Evolutionary conservation across 1,140 invertebrate genomes (phyloP), one percentile per base, ranked within the genome.

Genomic region (Achatina immaculata): DNA sequence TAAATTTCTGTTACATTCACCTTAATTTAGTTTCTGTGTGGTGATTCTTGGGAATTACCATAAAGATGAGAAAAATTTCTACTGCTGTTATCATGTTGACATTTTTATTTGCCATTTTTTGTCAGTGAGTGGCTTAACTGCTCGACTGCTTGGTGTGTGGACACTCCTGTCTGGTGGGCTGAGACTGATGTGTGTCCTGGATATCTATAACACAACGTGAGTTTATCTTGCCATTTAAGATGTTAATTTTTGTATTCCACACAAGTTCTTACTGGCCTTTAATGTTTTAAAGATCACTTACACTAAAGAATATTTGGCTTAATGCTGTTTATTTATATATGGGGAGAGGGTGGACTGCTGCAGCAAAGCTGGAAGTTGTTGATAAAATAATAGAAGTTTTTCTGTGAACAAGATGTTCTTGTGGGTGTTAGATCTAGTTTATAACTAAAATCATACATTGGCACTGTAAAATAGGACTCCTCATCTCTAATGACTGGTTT

Each of bases 151-250:
- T n/a, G n/a, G n/a, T n/a, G n/a, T n/a, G n/a, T n/a, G n/a, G n/a
- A n/a, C n/a, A n/a, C n/a, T n/a, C n/a, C n/a, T n/a, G n/a, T n/a
- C n/a, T n/a, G n/a, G n/a, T n/a, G n/a, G n/a, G n/a, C n/a, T n/a
- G n/a, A n/a, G n/a, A n/a, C n/a, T n/a, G n/a, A 72, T 42, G 4
- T 85, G 83, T 84, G 82, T 82, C 38, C 48, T 86, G 24, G 58
- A 83, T 45, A 83, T 86, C 43, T 66, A 83, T 45, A 83, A 84
- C 48, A 86, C 80, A 78, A 55, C 78, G 83, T 86, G 76, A n/a
- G n/a, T n/a, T n/a, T n/a, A n/a, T n/a, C n/a, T n/a, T n/a, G n/a
- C n/a, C n/a, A n/a, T n/a, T n/a, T n/a, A 79, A 76, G 74, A 31
- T 40, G 43, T 1, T 36, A 24, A 16, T 34, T 21, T 43, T 77